Percentiles rank a stretch among this genome's conserved stretches.
phyloP scores from a whole-genome alignment of 1,140 invertebrate genomes.

The Heliothis subflexa region DNA sequence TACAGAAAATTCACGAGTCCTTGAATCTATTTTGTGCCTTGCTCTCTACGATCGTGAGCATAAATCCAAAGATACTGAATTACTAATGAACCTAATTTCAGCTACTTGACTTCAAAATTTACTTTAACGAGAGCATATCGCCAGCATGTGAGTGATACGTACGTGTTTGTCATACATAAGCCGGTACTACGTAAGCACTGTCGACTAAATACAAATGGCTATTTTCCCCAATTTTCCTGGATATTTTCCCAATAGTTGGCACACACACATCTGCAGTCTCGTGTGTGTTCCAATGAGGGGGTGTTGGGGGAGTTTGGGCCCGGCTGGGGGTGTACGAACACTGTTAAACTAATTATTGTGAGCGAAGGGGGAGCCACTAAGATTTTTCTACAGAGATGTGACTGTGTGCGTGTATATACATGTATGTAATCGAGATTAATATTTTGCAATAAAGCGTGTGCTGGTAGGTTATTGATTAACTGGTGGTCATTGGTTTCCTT shows the following conservation, averaged over 20 bases:
- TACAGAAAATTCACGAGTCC: too few relatives aligned
- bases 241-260: slow-evolving; percentile 55
- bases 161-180: slow-evolving; percentile 45
- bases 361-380: slow-evolving; percentile 56
- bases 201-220: slow-evolving; percentile 54
- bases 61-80: too few relatives aligned
- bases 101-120: background rate
- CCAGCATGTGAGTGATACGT: background rate
- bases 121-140: background rate
- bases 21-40: too few relatives aligned
- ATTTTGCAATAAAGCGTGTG: slow-evolving; percentile 48
- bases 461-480: slow-evolving; percentile 33
- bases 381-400: slow-evolving; percentile 63
- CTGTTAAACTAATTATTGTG: slow-evolving; percentile 79
- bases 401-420: slow-evolving; percentile 53
- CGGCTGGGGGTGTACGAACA: slow-evolving; percentile 60
- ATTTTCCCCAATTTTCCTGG: slow-evolving; percentile 50
- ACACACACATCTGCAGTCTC: slow-evolving; percentile 26
- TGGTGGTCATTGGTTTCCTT: slow-evolving; percentile 34
- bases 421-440: slow-evolving; percentile 54
- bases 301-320: slow-evolving; percentile 34
- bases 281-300: slow-evolving; percentile 52
- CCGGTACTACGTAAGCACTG: background rate
- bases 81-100: background rate
- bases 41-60: too few relatives aligned